Base-by-base conservation (phyloP, 1,140 invertebrate genomes). In the Zaprionus camerounensis region DNA sequence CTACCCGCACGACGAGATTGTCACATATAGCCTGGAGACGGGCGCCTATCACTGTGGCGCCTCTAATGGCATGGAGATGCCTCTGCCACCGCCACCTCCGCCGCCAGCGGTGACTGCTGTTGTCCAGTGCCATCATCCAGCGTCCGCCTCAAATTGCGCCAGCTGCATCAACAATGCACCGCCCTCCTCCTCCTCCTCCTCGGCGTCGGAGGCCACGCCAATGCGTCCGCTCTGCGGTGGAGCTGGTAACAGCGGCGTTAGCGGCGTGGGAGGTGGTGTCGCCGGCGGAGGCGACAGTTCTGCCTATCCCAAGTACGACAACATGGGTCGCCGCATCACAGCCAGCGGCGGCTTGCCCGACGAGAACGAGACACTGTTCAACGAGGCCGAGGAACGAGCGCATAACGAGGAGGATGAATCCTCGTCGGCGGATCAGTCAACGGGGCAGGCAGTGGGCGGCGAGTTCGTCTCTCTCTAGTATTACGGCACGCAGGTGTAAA, bases 271-370 rank as follows among this genome's bases (percentile, higher is more conserved):
- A 20, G 57, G 17, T 3, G 57, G 12, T 24, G 57, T 20, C 12
- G 57, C 15, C 1, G 57, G 57, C 3, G 57, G 3, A 1, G 64
- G 53, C 17, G 84, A 88, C 22, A 88, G 81, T 22, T 81, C 81
- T 34, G 88, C 78, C 4, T 91, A 85, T 6, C 94, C 95, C 17
- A 95, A 95, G 36, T 98, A 98, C 92, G 97, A 98, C 92, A 97
- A 97, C 90, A 97, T 98, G 95, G 97, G 97, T 1, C 96, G 96
- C 28, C 94, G 97, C 80, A 96, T 97, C 12, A 98, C 97, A 6
- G 97, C 97, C 2, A 96, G 96, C 76, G 97, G 97, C 34, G 84
- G 68, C 0, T 53, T 88, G 71, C 96, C 96, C 34, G 96, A 96
- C 81, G 92, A 92, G 63, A 90, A 81, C 34, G 92, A 92, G 41